Evolutionary conservation across 2,113 vertebrate genomes (phyloP).

Genomic region (Steatornis caripensis): DNA sequence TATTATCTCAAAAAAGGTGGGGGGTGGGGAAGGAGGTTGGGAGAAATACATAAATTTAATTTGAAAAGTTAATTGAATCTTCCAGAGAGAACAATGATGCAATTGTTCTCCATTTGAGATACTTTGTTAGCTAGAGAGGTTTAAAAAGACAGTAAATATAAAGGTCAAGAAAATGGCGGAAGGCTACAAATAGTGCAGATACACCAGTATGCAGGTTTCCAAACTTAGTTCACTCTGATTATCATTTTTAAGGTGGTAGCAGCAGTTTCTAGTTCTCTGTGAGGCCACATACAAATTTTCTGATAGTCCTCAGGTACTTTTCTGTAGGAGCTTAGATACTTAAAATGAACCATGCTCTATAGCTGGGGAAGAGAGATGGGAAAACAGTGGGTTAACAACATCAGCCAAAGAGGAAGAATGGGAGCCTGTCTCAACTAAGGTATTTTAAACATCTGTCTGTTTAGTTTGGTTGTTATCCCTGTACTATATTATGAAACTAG

Average conservation of each 20-base stretch:
- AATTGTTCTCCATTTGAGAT: neutral
- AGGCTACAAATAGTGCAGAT: neutral
- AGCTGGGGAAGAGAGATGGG: neutral
- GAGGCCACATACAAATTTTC: neutral
- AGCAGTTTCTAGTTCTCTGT: neutral
- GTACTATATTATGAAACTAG: neutral
- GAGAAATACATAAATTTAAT: neutral
- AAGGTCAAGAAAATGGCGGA: neutral
- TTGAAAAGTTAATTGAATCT: neutral
- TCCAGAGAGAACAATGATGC: neutral
- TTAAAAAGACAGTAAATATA: neutral
- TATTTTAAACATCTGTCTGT: neutral
- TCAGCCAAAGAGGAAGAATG: neutral
- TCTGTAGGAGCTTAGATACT: neutral
- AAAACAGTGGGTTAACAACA: neutral
- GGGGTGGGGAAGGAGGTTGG: no score
- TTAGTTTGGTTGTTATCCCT: neutral
- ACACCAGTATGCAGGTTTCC: neutral
- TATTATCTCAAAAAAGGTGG: no score
- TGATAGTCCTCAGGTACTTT: neutral
- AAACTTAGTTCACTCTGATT: neutral
- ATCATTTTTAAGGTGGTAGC: neutral
- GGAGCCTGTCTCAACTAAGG: neutral
- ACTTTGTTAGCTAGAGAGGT: neutral
- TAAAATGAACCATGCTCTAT: neutral